Conservation (phyloP, 2,113 vertebrate genomes). For the human (Homo sapiens) region DNA sequence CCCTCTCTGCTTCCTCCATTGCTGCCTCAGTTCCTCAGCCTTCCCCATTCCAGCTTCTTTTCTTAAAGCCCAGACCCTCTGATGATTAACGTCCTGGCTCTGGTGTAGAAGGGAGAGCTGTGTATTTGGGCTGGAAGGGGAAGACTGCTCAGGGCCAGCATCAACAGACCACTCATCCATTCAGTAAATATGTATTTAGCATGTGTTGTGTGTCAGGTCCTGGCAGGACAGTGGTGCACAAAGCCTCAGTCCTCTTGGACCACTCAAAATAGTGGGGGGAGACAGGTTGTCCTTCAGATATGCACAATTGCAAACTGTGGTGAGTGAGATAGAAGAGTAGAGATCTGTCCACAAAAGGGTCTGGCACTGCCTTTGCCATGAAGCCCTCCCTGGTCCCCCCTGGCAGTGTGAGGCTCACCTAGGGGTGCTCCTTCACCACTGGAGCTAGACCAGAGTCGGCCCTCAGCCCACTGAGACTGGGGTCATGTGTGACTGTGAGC, state of each 20-base stretch:
- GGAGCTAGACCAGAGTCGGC: not conserved
- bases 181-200: not conserved
- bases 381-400: not conserved
- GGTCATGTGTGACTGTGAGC: not conserved
- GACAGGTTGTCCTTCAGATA: conserved; percentile 23
- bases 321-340: not conserved
- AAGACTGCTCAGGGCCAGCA: not conserved
- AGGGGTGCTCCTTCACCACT: not conserved
- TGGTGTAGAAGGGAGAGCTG: not conserved
- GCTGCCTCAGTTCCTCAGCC: not conserved
- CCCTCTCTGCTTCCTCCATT: not conserved
- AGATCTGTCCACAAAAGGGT: not conserved
- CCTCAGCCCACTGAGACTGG: not conserved
- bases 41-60: not conserved
- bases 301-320: not conserved
- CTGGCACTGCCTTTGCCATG: not conserved
- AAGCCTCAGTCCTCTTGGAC: not conserved
- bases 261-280: not conserved
- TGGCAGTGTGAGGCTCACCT: not conserved
- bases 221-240: not conserved
- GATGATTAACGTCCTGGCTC: not conserved
- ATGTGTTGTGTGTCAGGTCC: not conserved
- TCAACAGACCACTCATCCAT: not conserved
- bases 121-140: not conserved
- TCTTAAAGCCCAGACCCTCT: not conserved